Evolutionary conservation across 2,113 vertebrate species (phyloP).

Genomic region (Oreocharis arfaki): DNA sequence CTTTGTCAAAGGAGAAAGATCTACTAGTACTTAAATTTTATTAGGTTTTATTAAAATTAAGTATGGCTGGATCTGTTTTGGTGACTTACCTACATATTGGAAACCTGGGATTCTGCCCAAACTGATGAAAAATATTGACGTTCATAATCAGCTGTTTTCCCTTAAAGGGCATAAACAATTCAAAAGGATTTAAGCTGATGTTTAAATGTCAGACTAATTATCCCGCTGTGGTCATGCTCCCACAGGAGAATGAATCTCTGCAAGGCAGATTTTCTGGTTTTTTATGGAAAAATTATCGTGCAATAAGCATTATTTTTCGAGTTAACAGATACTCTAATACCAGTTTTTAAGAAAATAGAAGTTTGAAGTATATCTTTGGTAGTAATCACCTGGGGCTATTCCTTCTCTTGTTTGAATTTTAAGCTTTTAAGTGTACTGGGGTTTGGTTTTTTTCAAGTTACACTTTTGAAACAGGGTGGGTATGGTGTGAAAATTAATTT

Average conservation of each 20-base stretch:
- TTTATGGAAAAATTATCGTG: no score
- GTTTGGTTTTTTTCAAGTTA: not conserved
- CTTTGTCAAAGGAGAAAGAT: not conserved
- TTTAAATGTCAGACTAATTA: slow-evolving; percentile 51
- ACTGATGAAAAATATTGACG: not conserved
- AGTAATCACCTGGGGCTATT: not conserved
- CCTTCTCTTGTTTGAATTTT: not conserved
- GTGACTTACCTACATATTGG: not conserved
- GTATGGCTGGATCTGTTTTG: not conserved
- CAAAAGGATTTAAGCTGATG: not conserved
- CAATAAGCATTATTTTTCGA: not conserved
- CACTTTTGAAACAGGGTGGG: not conserved
- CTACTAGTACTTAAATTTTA: not conserved
- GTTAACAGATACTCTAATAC: not conserved
- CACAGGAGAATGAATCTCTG: not conserved
- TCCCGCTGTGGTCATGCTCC: not conserved
- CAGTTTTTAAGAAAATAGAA: not conserved
- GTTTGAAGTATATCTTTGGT: not conserved
- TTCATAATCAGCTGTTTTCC: slow-evolving; percentile 3
- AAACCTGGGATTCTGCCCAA: not conserved
- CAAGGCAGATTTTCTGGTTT: no score
- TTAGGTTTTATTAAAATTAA: not conserved
- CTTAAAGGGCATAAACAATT: slow-evolving; percentile 14
- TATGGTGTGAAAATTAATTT: not conserved
- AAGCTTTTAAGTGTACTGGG: not conserved